Evolutionary conservation across 2,888 invertebrate species (phyloP).

Genomic region (Archips crataeganus): DNA sequence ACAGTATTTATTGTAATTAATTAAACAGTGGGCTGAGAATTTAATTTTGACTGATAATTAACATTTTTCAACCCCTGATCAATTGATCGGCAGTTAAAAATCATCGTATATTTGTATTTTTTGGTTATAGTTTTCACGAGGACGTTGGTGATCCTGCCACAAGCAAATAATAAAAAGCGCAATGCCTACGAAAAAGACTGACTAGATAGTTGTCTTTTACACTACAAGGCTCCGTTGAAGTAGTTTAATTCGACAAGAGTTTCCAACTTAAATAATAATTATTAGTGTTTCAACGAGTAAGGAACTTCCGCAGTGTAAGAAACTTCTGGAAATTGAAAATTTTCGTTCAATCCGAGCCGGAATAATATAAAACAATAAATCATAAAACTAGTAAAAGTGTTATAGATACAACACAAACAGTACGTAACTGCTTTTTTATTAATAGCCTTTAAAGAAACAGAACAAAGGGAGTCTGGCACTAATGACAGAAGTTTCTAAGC

Average conservation of each 20-base stretch:
- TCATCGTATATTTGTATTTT: too few species aligned
- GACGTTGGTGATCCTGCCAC: too few species aligned
- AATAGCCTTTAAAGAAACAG: slow-evolving; percentile 5
- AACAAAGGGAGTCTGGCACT: slow-evolving; percentile 13
- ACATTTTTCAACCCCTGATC: too few species aligned
- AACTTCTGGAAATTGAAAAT: background rate
- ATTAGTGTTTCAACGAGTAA: background rate
- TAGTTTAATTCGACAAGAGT: background rate
- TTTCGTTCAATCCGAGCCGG: background rate
- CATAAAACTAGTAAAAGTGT: background rate
- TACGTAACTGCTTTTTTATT: background rate
- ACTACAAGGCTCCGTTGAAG: background rate
- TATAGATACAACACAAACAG: background rate
- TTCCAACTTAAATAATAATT: background rate
- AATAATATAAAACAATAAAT: background rate
- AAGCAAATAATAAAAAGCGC: background rate
- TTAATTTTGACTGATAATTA: too few species aligned
- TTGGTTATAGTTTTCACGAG: too few species aligned
- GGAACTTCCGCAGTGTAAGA: background rate
- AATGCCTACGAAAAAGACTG: background rate
- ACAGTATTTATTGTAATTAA: too few species aligned
- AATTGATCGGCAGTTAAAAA: too few species aligned
- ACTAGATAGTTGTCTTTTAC: background rate
- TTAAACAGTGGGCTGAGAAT: too few species aligned
- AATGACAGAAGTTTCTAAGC: slow-evolving; percentile 21